These are phyloP conservation scores for Lucilia cuprina DNA, from an alignment of 1,140 invertebrate species.

Conservation along the genomic window DNA sequence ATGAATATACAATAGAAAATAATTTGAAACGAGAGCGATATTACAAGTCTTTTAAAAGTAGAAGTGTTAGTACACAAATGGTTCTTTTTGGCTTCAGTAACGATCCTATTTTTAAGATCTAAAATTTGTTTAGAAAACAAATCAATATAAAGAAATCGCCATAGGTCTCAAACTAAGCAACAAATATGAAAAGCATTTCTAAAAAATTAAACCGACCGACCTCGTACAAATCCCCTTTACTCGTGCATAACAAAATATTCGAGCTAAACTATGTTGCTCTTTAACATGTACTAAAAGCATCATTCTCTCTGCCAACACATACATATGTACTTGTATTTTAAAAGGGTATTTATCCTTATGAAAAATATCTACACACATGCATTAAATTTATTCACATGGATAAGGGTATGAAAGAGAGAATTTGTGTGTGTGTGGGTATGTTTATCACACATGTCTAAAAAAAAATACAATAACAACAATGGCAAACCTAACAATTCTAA, in stretches of 20 bases:
- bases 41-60: no score
- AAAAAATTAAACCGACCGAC: no score
- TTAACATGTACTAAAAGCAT: neutral
- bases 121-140: no score
- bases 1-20: neutral
- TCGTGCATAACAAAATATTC: neutral
- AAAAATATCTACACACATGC: neutral
- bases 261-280: neutral
- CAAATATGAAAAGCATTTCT: no score
- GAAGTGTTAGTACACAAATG: no score
- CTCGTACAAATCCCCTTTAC: neutral
- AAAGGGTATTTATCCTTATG: neutral
- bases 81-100: no score
- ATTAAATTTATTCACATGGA: constrained; percentile 3
- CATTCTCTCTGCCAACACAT: neutral
- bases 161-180: no score
- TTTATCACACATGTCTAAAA: constrained; percentile 25
- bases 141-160: no score
- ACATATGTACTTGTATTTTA: neutral
- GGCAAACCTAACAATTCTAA: constrained; percentile 13
- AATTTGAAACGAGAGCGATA: neutral
- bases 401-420: neutral
- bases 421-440: neutral
- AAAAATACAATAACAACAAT: neutral
- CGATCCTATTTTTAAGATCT: no score